A percentile compares a stretch with the other conserved stretches of the same genome.
phyloP scores from a whole-genome alignment of 2,113 vertebrate species.

The Urocitellus parryii region DNA sequence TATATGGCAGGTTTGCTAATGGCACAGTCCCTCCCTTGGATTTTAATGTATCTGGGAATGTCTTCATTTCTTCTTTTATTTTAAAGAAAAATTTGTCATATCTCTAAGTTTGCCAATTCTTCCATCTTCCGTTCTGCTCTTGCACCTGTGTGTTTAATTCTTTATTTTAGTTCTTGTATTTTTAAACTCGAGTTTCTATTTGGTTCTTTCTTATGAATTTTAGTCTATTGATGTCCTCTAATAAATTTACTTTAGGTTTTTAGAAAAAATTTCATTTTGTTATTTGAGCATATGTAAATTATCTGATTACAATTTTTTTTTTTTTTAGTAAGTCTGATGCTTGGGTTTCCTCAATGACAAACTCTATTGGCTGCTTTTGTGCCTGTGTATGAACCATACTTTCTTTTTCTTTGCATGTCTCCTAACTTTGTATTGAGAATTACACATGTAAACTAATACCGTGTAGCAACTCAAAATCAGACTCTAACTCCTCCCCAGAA shows the following conservation, averaged over 20 bases:
- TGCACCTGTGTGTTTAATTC: neutral
- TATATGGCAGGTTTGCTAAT: neutral
- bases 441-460: neutral
- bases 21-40: neutral
- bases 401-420: neutral
- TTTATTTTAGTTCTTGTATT: neutral
- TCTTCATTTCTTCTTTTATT: constrained; percentile 40
- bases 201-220: neutral
- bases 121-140: neutral
- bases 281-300: neutral
- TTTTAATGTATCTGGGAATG: neutral
- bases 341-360: neutral
- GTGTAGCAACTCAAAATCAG: neutral
- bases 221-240: neutral
- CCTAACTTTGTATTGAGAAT: neutral
- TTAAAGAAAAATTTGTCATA: neutral
- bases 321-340: neutral
- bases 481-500: neutral
- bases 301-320: neutral
- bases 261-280: neutral
- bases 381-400: neutral
- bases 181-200: constrained; percentile 29
- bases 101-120: neutral
- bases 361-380: neutral
- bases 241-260: neutral